Evolutionary conservation across 53 echinoderm and acorn worm genomes (phyloP).

Genomic region (Apostichopus leukothele): DNA sequence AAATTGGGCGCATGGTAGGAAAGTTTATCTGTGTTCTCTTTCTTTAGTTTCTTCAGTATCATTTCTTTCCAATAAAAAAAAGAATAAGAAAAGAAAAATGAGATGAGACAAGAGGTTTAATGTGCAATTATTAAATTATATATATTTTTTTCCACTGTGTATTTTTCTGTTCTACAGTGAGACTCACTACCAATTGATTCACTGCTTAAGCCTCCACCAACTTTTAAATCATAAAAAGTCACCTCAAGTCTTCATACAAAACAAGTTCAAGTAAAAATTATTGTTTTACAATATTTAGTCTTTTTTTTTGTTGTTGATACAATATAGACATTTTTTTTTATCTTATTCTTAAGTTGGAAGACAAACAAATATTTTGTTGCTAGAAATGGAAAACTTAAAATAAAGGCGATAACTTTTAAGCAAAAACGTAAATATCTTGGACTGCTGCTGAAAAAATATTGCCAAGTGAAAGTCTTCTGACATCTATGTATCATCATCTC

Average conservation of each 20-base stretch:
- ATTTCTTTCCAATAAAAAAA: no score
- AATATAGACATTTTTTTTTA: conserved; percentile 24
- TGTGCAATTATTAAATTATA: conserved; percentile 11
- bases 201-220: conserved; percentile 32
- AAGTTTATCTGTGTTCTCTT: no score
- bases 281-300: conserved; percentile 22
- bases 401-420: background rate
- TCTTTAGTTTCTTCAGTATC: background rate
- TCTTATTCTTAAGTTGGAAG: background rate
- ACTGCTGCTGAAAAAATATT: conserved; percentile 24
- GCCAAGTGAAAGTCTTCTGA: conserved; percentile 7
- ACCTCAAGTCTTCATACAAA: conserved; percentile 33
- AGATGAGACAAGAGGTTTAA: background rate
- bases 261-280: conserved; percentile 29
- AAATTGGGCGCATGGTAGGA: no score
- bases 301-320: conserved; percentile 16
- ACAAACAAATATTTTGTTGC: conserved; percentile 29
- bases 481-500: background rate
- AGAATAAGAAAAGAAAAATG: background rate
- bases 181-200: conserved; percentile 10
- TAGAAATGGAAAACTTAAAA: conserved; percentile 28
- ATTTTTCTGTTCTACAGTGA: conserved; percentile 36
- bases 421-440: conserved; percentile 9
- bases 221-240: conserved; percentile 26
- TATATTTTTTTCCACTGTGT: conserved; percentile 3